Base-by-base conservation (phyloP, 1,140 invertebrate species). In the Mamestra configurata region DNA sequence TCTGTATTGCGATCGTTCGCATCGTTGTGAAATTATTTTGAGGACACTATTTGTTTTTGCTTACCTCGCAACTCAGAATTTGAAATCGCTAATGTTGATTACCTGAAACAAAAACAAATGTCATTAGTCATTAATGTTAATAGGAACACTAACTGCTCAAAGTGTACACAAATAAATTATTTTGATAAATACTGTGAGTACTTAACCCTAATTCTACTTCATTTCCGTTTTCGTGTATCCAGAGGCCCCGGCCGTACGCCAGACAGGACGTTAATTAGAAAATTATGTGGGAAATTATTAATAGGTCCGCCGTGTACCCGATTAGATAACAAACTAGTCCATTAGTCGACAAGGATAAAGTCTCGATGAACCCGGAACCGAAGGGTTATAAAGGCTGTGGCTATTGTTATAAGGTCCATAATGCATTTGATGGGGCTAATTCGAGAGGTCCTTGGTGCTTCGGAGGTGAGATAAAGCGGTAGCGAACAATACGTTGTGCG, bases 251-350 rank as follows among this genome's bases (percentile, higher is more conserved):
- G 51, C 82, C 82, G 75, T 43, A 76, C 77, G 43, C 40, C 46
- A 77, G 82, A 85, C 87, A 88, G 90, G 90, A 93, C 89, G 89
- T 91, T 92, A 90, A 91, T 92, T 92, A 92, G 87, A 92, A 92
- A 92, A 91, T 91, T 88, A 91, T 89, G 90, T 90, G 88, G 88
- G 88, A 93, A 93, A 92, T 93, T 91, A 93, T 93, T 92, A 93
- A 93, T 94, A 93, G 89, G 88, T 88, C 86, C 83, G 83, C 85
- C 84, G 90, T 93, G 88, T 93, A 88, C 61, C 86, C 90, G 91
- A 92, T 93, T 92, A 94, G 92, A 94, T 94, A 93, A 92, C 89
- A 94, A 92, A 93, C 91, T 92, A 91, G 90, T 91, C 89, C 89
- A 92, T 93, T 93, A 91, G 88, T 84, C 75, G 86, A 82, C 79